Base-by-base conservation (phyloP, 2,797 vertebrate genomes). In the Ptychobarbus kaznakovi region DNA sequence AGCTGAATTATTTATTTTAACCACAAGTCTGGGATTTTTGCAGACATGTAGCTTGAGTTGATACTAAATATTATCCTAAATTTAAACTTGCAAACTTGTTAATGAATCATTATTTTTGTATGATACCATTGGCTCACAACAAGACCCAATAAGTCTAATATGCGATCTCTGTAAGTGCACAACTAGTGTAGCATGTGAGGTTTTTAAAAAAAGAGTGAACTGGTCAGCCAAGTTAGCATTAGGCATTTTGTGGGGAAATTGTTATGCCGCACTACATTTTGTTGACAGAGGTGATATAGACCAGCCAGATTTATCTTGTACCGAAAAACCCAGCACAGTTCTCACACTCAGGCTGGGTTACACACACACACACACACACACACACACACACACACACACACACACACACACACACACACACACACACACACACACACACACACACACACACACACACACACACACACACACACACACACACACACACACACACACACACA, bases 241-340 rank as follows among this genome's bases (percentile, higher is more conserved):
- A 11, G 1, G 46, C 3, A 4, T 81, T 69, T 75, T 35, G 46
- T 72, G 35, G 53, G 40, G 32, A 74, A 74, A 49, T 49, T 74
- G 20, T 44, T 6, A 68, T 75, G 73, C 58, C 10, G n/a, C 35
- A 40, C 35, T 44, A n/a, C 22, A 75, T 63, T 83, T 82, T 83
- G 81, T 77, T 80, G 90, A 86, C 83, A 91, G 87, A 89, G 88
- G 46, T 85, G 79, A 74, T 80, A 85, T 80, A 56, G 81, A 68
- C 20, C 84, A 75, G 40, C 25, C 46, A 77, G 86, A 89, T 85
- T 86, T 83, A 66, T 80, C 75, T 79, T 79, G 82, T 86, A 81
- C 38, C 73, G 51, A 78, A 68, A 86, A 80, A 40, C 32, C 51
- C 53, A 86, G 80, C 74, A 82, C n/a, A 77, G 84, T 40, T 86